Percentiles rank a stretch among this genome's conserved stretches.
Evolutionary conservation across 1,140 invertebrate species (phyloP).

Genomic region (Drosophila lacertosa): DNA sequence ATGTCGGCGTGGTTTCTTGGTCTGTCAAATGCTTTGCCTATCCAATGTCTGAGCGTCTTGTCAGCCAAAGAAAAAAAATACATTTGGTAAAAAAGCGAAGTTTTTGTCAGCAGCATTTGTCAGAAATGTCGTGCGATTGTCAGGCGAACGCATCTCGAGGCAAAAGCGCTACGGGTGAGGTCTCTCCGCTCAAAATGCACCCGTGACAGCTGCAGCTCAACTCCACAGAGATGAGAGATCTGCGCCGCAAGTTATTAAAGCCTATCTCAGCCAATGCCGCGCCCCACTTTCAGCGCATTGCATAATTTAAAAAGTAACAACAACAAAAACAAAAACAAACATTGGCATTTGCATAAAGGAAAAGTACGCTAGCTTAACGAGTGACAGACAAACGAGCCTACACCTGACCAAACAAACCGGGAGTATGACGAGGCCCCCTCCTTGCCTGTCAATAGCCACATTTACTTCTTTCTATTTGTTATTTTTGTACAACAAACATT

Average conservation of each 20-base stretch:
- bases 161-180: slow-evolving; percentile 49
- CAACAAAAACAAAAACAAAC: slow-evolving; percentile 26
- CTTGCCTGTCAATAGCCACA: slow-evolving; percentile 54
- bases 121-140: slow-evolving; percentile 78
- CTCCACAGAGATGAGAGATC: slow-evolving; percentile 9
- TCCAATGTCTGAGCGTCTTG: slow-evolving; percentile 54
- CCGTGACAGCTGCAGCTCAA: slow-evolving; percentile 15
- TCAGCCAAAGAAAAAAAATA: slow-evolving; percentile 32
- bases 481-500: slow-evolving; percentile 53
- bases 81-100: slow-evolving; percentile 42
- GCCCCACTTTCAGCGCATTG: slow-evolving; percentile 47
- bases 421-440: slow-evolving; percentile 30
- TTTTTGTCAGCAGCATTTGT: slow-evolving; percentile 75
- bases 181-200: slow-evolving; percentile 40
- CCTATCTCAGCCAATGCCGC: slow-evolving; percentile 7
- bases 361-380: slow-evolving; percentile 68
- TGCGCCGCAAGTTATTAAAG: slow-evolving; percentile 25
- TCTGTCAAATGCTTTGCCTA: slow-evolving; percentile 71
- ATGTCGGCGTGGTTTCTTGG: slow-evolving; percentile 42
- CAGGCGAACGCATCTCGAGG: slow-evolving; percentile 57
- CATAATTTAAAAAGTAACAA: slow-evolving; percentile 29
- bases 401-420: slow-evolving; percentile 66
- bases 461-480: slow-evolving; percentile 35
- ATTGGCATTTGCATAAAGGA: slow-evolving; percentile 73
- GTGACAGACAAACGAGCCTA: slow-evolving; percentile 77